phyloP scores from a whole-genome alignment of 2,113 vertebrate genomes.

The Xiphophorus hellerii region DNA sequence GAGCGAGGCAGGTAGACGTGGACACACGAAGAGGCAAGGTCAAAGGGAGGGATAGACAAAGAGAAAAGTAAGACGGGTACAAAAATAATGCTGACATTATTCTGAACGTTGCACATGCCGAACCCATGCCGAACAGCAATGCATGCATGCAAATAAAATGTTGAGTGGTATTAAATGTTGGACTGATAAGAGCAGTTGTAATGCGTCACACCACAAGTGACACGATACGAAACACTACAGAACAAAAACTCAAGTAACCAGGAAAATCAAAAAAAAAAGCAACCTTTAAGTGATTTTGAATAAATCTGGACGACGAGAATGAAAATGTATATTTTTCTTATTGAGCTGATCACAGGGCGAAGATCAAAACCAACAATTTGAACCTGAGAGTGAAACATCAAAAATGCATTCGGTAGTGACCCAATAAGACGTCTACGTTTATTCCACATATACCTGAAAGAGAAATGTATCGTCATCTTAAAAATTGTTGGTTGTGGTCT shows the following conservation, averaged over 20 bases:
- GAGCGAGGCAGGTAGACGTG: conserved; percentile 4
- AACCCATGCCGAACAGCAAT: neutral
- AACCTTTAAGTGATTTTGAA: conserved; percentile 28
- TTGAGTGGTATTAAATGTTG: neutral
- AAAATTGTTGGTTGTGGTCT: conserved; percentile 17
- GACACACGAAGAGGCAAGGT: conserved; percentile 8
- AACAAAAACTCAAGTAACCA: conserved; percentile 34
- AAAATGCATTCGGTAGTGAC: too few species aligned
- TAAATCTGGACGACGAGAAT: conserved; percentile 22
- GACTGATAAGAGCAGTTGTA: neutral
- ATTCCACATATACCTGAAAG: neutral
- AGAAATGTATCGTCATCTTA: neutral
- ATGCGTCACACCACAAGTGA: conserved; percentile 13
- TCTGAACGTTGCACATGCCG: neutral
- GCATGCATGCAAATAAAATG: conserved; percentile 12
- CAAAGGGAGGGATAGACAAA: conserved; percentile 15
- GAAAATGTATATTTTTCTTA: conserved; percentile 20
- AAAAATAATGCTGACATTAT: conserved; percentile 16
- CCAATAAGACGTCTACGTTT: neutral
- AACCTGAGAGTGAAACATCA: neutral
- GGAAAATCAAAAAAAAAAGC: neutral
- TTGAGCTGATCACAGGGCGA: conserved; percentile 10
- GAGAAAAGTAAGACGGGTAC: conserved; percentile 12
- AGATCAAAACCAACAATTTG: conserved; percentile 34
- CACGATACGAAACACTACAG: conserved; percentile 64